Evolutionary conservation across 2,797 vertebrate genomes (phyloP).

Genomic region (Channallabes apus): DNA sequence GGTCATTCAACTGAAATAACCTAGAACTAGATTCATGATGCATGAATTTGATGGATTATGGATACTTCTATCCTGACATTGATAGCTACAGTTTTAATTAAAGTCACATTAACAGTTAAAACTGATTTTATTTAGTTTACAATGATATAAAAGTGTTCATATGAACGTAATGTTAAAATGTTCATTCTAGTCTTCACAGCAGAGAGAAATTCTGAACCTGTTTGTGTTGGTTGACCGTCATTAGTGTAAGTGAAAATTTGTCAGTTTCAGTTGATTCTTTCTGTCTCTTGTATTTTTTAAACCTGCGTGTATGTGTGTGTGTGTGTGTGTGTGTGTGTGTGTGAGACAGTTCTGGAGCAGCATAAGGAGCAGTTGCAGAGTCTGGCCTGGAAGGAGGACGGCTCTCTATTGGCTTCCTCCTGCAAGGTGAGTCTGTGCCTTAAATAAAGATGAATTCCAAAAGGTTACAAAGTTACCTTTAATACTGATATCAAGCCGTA

Average conservation of each 20-base stretch:
- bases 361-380: slow-evolving; percentile 87
- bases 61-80: not conserved
- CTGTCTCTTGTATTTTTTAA: not conserved
- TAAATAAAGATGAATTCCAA: not conserved
- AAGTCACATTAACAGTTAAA: not conserved
- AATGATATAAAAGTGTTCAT: not conserved
- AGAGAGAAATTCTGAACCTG: not conserved
- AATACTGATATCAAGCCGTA: not conserved
- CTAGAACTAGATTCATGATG: not conserved
- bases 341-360: slow-evolving; percentile 78
- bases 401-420: slow-evolving; percentile 82
- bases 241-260: slow-evolving; percentile 1
- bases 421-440: slow-evolving; percentile 81
- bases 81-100: not conserved
- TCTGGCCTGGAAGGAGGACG: slow-evolving; percentile 86
- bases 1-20: not conserved
- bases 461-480: not conserved
- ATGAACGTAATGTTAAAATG: not conserved
- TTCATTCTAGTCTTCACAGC: not conserved
- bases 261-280: not conserved
- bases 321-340: slow-evolving; percentile 48
- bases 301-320: slow-evolving; percentile 51
- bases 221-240: not conserved
- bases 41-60: not conserved
- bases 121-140: not conserved